phyloP scores from a whole-genome alignment of 2,797 vertebrate genomes.

The Pseudochirops cupreus region DNA sequence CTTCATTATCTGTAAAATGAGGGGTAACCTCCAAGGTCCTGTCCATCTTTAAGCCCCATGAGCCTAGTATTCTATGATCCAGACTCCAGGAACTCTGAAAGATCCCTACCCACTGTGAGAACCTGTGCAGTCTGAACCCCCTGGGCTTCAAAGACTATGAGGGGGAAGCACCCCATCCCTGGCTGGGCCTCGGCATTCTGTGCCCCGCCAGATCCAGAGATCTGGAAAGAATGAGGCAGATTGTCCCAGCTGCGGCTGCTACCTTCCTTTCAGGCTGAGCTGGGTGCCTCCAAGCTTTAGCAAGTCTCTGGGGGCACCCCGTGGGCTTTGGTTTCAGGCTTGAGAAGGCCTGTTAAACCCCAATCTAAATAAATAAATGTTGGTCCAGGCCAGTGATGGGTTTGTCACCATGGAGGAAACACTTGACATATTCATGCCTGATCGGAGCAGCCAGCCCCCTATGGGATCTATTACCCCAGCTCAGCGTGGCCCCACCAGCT shows the following conservation, averaged over 20 bases:
- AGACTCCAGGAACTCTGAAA: background rate
- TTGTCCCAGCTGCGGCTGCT: constrained; percentile 82
- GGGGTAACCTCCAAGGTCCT: background rate
- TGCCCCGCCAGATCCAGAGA: constrained; percentile 82
- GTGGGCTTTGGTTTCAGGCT: constrained; percentile 79
- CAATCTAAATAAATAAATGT: constrained; percentile 86
- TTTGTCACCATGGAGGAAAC: constrained; percentile 83
- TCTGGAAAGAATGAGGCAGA: constrained; percentile 87
- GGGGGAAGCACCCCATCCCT: constrained; percentile 69
- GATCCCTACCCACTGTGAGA: background rate
- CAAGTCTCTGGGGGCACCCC: constrained; percentile 80
- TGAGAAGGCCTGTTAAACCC: constrained; percentile 85
- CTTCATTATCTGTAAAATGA: background rate
- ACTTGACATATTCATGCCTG: constrained; percentile 82
- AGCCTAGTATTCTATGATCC: background rate
- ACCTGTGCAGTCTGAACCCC: background rate
- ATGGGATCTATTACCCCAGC: constrained; percentile 44
- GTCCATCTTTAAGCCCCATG: background rate
- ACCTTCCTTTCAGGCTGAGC: constrained; percentile 86
- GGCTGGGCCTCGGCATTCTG: constrained; percentile 82
- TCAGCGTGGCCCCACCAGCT: constrained; percentile 49
- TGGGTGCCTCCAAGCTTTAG: constrained; percentile 86
- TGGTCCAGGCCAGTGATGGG: constrained; percentile 82
- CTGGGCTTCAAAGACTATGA: constrained; percentile 48
- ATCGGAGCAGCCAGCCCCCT: constrained; percentile 53